Evolutionary conservation across 2,797 vertebrate species (phyloP).

Genomic region (Dipus sagitta): DNA sequence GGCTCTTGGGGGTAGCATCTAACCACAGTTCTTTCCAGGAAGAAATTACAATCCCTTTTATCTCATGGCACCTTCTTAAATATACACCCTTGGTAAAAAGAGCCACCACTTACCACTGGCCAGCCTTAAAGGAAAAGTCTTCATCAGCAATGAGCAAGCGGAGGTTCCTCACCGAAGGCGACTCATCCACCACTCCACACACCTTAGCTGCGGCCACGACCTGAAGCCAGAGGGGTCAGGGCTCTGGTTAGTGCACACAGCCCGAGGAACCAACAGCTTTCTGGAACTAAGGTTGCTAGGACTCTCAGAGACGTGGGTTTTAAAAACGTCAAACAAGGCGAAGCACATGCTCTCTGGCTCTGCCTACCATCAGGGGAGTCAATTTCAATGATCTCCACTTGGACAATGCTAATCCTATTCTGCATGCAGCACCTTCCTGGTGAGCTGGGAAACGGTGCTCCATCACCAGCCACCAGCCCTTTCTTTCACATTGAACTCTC

Average conservation of each 20-base stretch:
- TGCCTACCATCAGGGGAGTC: not conserved
- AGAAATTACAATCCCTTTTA: not conserved
- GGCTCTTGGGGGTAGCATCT: not conserved
- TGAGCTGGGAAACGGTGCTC: not conserved
- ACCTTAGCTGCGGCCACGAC: slow-evolving; percentile 92
- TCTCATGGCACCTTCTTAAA: not conserved
- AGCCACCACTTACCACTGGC: slow-evolving; percentile 94
- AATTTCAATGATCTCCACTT: not conserved
- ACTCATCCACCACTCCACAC: slow-evolving; percentile 91
- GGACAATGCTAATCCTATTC: not conserved
- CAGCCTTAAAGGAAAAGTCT: slow-evolving; percentile 96
- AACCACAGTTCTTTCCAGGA: not conserved
- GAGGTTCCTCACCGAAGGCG: slow-evolving; percentile 93
- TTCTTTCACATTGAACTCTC: not conserved
- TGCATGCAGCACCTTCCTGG: not conserved
- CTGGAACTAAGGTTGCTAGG: not conserved
- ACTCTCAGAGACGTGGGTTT: slow-evolving; percentile 4
- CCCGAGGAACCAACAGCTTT: not conserved
- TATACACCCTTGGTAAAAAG: not conserved
- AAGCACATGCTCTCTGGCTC: slow-evolving; percentile 10
- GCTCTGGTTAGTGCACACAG: not conserved
- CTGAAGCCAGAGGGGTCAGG: slow-evolving; percentile 83
- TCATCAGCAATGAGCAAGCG: slow-evolving; percentile 90
- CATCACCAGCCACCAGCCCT: not conserved
- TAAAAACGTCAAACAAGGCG: not conserved